phyloP scores from a whole-genome alignment of 2,888 invertebrate species.

The Parelbella ahira region DNA sequence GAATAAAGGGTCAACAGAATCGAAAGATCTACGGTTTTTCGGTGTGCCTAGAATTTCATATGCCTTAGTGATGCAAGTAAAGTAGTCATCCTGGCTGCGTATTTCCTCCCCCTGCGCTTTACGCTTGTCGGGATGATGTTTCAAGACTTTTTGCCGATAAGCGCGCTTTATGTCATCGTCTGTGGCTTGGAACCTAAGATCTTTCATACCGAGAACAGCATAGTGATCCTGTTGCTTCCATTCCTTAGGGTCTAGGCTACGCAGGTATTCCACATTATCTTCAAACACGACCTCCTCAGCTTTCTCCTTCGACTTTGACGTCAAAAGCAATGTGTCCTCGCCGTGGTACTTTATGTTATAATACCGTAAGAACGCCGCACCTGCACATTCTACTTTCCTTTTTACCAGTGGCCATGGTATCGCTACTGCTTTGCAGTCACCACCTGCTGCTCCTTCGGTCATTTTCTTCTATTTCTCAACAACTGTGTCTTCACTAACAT shows the following conservation, averaged over 20 bases:
- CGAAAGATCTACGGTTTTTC: constrained; percentile 92
- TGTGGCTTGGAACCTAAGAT: constrained; percentile 90
- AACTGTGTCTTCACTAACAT: constrained; percentile 65
- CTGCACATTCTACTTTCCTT: constrained; percentile 75
- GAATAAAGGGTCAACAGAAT: constrained; percentile 97
- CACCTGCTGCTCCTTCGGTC: constrained; percentile 59
- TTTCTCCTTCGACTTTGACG: constrained; percentile 65
- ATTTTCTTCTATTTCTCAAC: constrained; percentile 51
- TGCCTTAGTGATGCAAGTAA: constrained; percentile 98
- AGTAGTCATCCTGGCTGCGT: constrained; percentile 96
- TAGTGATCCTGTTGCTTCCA: constrained; percentile 99
- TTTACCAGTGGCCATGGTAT: constrained; percentile 57
- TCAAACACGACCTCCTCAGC: constrained; percentile 72
- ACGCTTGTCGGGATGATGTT: constrained; percentile 99
- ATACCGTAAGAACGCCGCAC: constrained; percentile 72
- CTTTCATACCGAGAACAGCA: constrained; percentile 94
- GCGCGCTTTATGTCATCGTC: constrained; percentile 97
- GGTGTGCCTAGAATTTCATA: constrained; percentile 94
- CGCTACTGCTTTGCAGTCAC: constrained; percentile 50
- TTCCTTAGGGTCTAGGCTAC: constrained; percentile 95
- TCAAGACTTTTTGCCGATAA: constrained; percentile 88
- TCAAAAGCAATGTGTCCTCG: constrained; percentile 63
- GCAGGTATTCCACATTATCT: constrained; percentile 90
- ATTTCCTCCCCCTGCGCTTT: constrained; percentile 94
- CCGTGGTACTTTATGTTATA: constrained; percentile 73